Evolutionary conservation across 2,888 invertebrate genomes (phyloP).

Genomic region (Clivina fossor): DNA sequence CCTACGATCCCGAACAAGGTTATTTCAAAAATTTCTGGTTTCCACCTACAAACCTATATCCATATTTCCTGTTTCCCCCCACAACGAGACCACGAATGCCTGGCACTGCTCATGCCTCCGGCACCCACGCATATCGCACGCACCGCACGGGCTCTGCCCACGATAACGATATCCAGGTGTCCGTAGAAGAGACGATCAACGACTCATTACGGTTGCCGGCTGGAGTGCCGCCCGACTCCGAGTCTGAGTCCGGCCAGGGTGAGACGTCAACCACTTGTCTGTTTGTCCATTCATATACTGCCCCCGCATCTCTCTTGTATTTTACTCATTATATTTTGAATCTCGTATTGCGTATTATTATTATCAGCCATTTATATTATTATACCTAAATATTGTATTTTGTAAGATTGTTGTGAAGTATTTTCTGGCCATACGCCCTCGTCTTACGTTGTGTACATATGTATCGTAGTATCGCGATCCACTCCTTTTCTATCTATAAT

Average conservation of each 20-base stretch:
- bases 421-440: no score
- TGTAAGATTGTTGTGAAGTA: no score
- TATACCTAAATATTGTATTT: no score
- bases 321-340: no score
- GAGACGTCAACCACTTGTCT: slow-evolving; percentile 38
- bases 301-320: background rate
- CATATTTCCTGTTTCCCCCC: slow-evolving; percentile 64
- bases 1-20: slow-evolving; percentile 57
- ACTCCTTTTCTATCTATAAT: no score
- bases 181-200: slow-evolving; percentile 55
- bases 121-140: slow-evolving; percentile 52
- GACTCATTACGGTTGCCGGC: slow-evolving; percentile 51
- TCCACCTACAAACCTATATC: slow-evolving; percentile 58
- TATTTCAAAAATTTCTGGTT: slow-evolving; percentile 60
- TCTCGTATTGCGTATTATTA: no score
- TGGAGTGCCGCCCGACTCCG: slow-evolving; percentile 45
- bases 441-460: no score
- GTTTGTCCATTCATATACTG: slow-evolving; percentile 21
- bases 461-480: no score
- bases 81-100: slow-evolving; percentile 48
- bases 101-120: slow-evolving; percentile 48
- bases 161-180: slow-evolving; percentile 49
- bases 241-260: slow-evolving; percentile 47
- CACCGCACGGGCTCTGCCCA: slow-evolving; percentile 50
- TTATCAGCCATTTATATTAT: no score